Conservation (phyloP, 2,113 vertebrate genomes). For the Jacana jacana region DNA sequence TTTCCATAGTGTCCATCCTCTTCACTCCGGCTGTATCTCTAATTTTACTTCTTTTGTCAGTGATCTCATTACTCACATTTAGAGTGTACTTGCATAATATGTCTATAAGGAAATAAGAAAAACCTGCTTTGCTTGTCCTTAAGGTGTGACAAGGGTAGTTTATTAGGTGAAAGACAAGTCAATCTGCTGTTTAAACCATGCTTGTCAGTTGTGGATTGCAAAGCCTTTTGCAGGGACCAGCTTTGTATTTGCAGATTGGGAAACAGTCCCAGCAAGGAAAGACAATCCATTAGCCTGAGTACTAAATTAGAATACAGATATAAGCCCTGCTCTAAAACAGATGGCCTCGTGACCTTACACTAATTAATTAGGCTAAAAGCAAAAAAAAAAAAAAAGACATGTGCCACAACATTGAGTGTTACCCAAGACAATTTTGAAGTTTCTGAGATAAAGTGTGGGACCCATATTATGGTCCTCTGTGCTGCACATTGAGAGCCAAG, state of each 20-base stretch:
- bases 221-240: neutral
- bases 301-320: neutral
- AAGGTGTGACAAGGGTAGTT: neutral
- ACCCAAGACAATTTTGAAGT: neutral
- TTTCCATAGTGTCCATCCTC: neutral
- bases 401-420: neutral
- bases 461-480: neutral
- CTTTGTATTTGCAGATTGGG: neutral
- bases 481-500: neutral
- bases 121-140: neutral
- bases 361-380: neutral
- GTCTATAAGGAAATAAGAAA: neutral
- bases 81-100: neutral
- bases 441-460: neutral
- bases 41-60: neutral
- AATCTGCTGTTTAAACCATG: neutral
- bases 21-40: neutral
- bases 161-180: neutral
- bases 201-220: neutral
- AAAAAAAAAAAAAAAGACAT: neutral
- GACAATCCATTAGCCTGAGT: neutral
- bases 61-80: neutral
- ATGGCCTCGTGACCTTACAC: neutral
- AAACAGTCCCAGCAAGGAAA: neutral
- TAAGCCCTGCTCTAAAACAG: neutral